These are phyloP conservation scores for Malacoraja senta DNA, from an alignment of 2,797 vertebrate genomes.

Conservation along the genomic window DNA sequence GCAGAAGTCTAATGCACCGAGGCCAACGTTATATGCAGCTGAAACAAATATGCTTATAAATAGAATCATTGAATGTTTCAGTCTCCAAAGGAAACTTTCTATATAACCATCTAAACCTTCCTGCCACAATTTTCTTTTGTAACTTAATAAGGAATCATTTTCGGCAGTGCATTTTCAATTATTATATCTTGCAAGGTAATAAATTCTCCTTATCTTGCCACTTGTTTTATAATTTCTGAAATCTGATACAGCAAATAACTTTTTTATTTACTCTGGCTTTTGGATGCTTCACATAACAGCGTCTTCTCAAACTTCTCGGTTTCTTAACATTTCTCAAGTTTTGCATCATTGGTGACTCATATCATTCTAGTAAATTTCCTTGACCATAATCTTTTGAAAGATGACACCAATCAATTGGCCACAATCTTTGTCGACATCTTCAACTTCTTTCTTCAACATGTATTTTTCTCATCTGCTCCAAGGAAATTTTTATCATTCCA, in stretches of 20 bases:
- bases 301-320: background rate
- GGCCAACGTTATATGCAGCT: background rate
- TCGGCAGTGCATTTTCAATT: background rate
- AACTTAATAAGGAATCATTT: background rate
- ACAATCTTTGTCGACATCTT: no score
- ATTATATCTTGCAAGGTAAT: background rate
- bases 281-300: background rate
- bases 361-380: no score
- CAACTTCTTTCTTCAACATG: no score
- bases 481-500: no score
- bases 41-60: no score
- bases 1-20: background rate
- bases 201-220: background rate
- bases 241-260: background rate
- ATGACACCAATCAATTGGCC: no score
- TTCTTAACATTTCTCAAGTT: background rate
- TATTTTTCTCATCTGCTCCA: no score
- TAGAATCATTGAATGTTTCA: no score
- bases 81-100: no score
- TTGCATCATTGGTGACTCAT: no score
- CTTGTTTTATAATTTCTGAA: background rate
- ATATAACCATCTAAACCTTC: background rate
- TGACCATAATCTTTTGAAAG: no score
- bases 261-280: background rate
- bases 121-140: background rate